Base-by-base conservation (phyloP, 2,888 invertebrate genomes). In the Aleiodes alternator region DNA sequence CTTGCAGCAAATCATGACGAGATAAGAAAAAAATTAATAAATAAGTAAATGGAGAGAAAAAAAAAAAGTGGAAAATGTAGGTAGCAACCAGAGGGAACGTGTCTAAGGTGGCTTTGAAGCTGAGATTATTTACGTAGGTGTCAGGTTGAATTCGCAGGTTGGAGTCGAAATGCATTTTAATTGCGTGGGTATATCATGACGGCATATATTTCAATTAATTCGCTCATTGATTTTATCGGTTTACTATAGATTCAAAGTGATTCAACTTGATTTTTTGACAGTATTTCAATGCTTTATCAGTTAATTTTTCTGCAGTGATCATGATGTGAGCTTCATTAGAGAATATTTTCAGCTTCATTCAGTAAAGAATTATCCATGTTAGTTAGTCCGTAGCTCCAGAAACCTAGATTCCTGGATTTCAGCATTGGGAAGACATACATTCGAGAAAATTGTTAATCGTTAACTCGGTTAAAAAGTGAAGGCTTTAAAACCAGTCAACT, bases 391-490 rank as follows among this genome's bases (percentile, higher is more conserved):
- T 50, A 81, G 83, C 76, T 84, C 83, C 78, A 84, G 80, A 84
- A 84, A 85, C 84, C 85, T 84, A 84, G 82, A 83, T 85, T 81
- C 79, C 70, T 55, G 57, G 38, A 29, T 51, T 66, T 48, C 56
- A 55, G 8, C 34, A 55, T 55, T 8, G 14, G 43, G 48, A 50
- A 16, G 50, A n/a, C 66, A 61, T 75, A 53, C 69, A 76, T 72
- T 79, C 72, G 73, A 69, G 75, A 78, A 81, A 77, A 82, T 80
- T 79, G 23, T 23, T 23, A 34, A 34, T 34, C 6, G 78, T 74
- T 73, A 79, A 69, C 77, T 64, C 75, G 80, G 80, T 85, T 82
- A 80, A 85, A 84, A 83, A 85, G 82, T 83, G 82, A 84, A 84
- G 82, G 34, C 61, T 61, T 29, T 6, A 12, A 4, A 83, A 83